Percentiles rank a stretch among this genome's conserved stretches.
These are phyloP conservation scores for Dione vanillae DNA, from an alignment of 2,888 invertebrate genomes.

Conservation along the genomic window DNA sequence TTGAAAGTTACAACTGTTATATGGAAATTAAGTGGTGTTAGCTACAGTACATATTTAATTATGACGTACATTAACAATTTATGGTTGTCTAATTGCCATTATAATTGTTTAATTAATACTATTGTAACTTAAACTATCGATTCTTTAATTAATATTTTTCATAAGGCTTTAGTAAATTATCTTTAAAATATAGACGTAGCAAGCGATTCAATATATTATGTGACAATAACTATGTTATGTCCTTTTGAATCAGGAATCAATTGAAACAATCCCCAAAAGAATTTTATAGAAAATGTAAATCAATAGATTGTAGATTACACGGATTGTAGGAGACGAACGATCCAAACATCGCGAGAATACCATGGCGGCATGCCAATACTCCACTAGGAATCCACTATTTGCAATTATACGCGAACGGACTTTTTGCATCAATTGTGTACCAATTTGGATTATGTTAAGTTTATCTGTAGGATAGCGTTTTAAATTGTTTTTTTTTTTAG, in stretches of 20 bases:
- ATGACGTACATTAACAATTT: too few relatives aligned
- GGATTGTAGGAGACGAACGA: slow-evolving; percentile 42
- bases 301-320: slow-evolving; percentile 36
- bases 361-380: slow-evolving; percentile 47
- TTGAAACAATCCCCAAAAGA: slow-evolving; percentile 18
- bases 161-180: too few relatives aligned
- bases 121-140: neutral
- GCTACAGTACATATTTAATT: neutral
- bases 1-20: neutral
- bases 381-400: slow-evolving; percentile 38
- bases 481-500: too few relatives aligned
- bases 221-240: neutral
- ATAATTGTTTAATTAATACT: too few relatives aligned
- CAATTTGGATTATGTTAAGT: slow-evolving; percentile 28
- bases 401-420: slow-evolving; percentile 35
- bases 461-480: too few relatives aligned
- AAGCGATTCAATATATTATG: neutral
- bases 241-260: neutral
- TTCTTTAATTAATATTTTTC: neutral
- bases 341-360: slow-evolving; percentile 42
- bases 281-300: slow-evolving; percentile 40
- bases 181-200: neutral
- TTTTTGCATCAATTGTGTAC: slow-evolving; percentile 25
- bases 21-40: neutral
- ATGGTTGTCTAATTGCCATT: too few relatives aligned